phyloP scores from a whole-genome alignment of 1,140 invertebrate species.

The Pseudomyrmex flavicornis region DNA sequence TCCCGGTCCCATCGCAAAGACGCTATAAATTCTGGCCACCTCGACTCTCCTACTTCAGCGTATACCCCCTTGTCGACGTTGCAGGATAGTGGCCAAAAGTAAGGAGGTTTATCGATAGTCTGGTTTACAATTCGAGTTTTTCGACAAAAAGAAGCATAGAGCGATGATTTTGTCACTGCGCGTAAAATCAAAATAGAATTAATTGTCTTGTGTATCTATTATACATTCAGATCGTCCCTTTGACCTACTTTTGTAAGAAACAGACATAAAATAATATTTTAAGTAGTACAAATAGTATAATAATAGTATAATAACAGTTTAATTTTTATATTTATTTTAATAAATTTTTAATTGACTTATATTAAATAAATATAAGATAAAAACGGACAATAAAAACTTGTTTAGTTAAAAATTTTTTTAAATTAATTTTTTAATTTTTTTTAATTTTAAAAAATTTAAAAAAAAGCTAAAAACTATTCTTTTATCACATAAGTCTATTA shows the following conservation, averaged over 20 bases:
- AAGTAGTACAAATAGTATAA: background rate
- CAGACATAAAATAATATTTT: constrained; percentile 11
- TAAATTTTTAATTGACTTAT: background rate
- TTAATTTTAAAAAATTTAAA: background rate
- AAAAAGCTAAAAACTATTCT: background rate
- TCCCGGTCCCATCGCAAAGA: constrained; percentile 77
- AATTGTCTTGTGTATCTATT: constrained; percentile 20
- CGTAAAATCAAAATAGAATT: constrained; percentile 38
- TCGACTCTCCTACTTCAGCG: constrained; percentile 34
- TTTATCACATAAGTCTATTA: background rate
- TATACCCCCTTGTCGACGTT: constrained; percentile 67
- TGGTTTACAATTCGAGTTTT: constrained; percentile 62
- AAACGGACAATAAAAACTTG: background rate
- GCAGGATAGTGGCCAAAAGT: constrained; percentile 81
- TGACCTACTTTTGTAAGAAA: constrained; percentile 32
- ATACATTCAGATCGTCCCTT: constrained; percentile 27
- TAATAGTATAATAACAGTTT: background rate
- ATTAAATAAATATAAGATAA: constrained; percentile 6
- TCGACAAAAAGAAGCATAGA: constrained; percentile 16
- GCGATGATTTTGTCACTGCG: constrained; percentile 10
- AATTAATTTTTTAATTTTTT: too few relatives aligned
- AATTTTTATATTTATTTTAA: background rate
- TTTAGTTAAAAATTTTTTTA: background rate
- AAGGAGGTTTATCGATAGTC: constrained; percentile 75
- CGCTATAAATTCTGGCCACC: constrained; percentile 83